Evolutionary conservation across 2,797 vertebrate genomes (phyloP).

Genomic region (Avahi laniger): DNA sequence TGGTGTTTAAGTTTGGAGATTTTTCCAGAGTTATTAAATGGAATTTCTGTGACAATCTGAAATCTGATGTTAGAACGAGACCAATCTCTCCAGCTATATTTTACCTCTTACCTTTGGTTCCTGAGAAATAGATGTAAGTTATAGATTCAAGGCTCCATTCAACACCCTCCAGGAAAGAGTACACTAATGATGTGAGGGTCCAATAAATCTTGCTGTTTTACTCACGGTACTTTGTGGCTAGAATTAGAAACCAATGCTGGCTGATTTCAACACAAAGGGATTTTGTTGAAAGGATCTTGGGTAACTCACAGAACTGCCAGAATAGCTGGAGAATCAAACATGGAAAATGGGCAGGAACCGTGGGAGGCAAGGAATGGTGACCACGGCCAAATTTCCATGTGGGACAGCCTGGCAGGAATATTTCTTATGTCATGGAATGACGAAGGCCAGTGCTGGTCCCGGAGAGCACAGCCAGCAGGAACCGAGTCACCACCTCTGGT

Average conservation of each 20-base stretch:
- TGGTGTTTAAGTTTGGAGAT: neutral
- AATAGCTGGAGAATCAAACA: neutral
- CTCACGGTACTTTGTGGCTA: neutral
- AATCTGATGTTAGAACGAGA: constrained; percentile 5
- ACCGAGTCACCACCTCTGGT: neutral
- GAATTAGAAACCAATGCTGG: constrained; percentile 39
- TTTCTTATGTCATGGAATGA: neutral
- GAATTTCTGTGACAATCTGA: constrained; percentile 46
- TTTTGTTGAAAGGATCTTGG: constrained; percentile 37
- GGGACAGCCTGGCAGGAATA: neutral
- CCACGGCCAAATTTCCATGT: neutral
- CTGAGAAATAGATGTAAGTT: neutral
- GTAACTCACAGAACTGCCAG: constrained; percentile 11
- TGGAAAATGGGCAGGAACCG: neutral
- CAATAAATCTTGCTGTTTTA: constrained; percentile 23
- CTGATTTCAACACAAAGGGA: neutral
- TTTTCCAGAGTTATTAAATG: constrained; percentile 31
- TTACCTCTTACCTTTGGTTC: constrained; percentile 18
- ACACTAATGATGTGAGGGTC: neutral
- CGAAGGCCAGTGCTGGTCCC: neutral
- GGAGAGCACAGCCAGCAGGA: neutral
- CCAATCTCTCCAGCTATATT: neutral
- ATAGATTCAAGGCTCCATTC: constrained; percentile 24
- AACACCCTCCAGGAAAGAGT: constrained; percentile 21
- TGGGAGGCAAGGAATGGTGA: neutral